phyloP scores from a whole-genome alignment of 2,797 vertebrate genomes.

The Chlorospingus semifuscus region DNA sequence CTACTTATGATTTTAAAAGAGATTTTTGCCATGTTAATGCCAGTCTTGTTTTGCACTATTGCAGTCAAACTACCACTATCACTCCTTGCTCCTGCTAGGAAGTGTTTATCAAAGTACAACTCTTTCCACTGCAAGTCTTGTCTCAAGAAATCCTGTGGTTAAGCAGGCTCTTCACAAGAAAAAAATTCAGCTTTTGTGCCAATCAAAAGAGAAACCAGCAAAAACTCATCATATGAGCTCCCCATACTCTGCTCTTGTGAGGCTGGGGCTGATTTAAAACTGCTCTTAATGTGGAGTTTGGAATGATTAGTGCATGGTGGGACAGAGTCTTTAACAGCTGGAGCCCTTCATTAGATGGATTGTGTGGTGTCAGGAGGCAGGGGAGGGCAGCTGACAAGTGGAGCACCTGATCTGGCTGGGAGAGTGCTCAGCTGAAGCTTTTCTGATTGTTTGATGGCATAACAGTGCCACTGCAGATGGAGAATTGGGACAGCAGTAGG shows the following conservation, averaged over 20 bases:
- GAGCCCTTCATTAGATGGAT: not conserved
- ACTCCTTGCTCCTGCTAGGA: not conserved
- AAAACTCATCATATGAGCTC: rapidly evolving
- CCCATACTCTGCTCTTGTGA: not conserved
- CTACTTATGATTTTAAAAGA: not conserved
- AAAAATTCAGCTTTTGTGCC: not conserved
- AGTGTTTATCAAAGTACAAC: not conserved
- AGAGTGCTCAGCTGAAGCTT: not conserved
- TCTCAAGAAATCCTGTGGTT: not conserved
- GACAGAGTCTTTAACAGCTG: not conserved
- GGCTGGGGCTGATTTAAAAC: not conserved
- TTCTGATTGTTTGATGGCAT: not conserved
- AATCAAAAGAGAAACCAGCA: not conserved
- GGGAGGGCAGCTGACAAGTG: not conserved
- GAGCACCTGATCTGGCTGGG: not conserved
- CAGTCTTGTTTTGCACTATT: rapidly evolving
- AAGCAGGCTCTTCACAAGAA: not conserved
- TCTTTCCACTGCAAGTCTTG: not conserved
- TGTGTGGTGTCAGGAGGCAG: not conserved
- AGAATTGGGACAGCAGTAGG: not conserved
- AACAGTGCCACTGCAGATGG: not conserved
- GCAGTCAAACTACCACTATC: not conserved
- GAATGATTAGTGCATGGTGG: not conserved
- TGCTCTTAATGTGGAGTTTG: not conserved
- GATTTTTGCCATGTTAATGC: not conserved